Base-by-base conservation (phyloP, 2,113 vertebrate species). In the Polypterus bichir region DNA sequence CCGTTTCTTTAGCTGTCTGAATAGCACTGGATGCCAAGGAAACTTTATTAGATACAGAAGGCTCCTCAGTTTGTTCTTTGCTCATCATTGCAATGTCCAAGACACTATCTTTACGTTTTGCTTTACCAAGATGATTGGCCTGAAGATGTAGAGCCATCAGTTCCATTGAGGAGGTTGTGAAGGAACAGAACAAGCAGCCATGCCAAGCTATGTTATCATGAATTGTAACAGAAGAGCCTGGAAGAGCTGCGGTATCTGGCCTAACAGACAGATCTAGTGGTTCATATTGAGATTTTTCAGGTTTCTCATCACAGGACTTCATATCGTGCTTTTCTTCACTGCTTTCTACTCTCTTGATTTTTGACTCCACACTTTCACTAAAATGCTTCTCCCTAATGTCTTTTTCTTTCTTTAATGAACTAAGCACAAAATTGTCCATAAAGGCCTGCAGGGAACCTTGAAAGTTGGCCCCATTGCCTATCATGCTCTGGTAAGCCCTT, bases 101-200 rank as follows among this genome's bases (percentile, higher is more conserved):
- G 49, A 77, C 6, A 4, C 61, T 78, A 62, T 91, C 91, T 66
- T 85, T 85, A 69, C 84, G 82, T 59, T 88, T 90, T 2, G 87
- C 83, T 67, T 92, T 94, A 61, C 92, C 91, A 66, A 98, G 64
- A 74, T 98, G 96, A 69, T 97, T 98, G 71, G 94, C 93, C 81
- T 97, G 96, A 59, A 98, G 89, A 64, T 98, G 96, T 48, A 98
- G 88, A 61, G 94, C 94, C 94, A 97, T 98, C 7, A 98, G 79
- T 75, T 98, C 96, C 78, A 95, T 74, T 7, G 96, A 98, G 2
- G 93, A 89, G 2, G 96, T 98, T 3, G 92, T 94, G 71, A 96
- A 98, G 8, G 96, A 90, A 69, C 96, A 98, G 71, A 98, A 98
- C 47, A 98, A 84, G 78, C 96, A 98, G 67, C 93, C 86, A 0